Evolutionary conservation across 2,113 vertebrate genomes (phyloP), one percentile per base, ranked within the genome.

Genomic region (Aldabrachelys gigantea): DNA sequence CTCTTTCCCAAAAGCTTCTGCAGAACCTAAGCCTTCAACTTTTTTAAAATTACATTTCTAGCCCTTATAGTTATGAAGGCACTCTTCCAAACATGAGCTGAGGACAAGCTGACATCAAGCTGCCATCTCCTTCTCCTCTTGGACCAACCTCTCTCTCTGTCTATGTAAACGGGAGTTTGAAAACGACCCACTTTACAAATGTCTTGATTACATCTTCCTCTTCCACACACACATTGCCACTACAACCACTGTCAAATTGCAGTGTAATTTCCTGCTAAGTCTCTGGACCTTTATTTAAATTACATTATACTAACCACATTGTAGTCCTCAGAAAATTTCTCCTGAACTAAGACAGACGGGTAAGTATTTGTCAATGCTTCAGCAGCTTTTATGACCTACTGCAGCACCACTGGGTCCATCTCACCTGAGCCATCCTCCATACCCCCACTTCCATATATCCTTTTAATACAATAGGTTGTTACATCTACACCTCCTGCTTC

Each of bases 261-360:
- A 92, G 89, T 79, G 91, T 13, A 35, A 87, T 97, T 97, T 97
- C 96, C 96, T 96, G 89, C 93, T 95, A 56, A 91, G 75, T 84
- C 84, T 90, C 95, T 90, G 38, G 89, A 95, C 86, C 95, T 95
- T 97, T 96, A 93, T 93, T 97, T 97, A 96, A 93, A 97, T 80
- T 93, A 90, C 80, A 95, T 96, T 88, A 89, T 92, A 96, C 90
- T 96, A 95, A 97, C 96, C 96, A 97, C 96, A 97, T 87, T 96
- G 84, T 87, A 88, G 84, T 96, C 94, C 88, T 87, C 72, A 31
- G 91, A 91, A 91, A 78, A 97, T 90, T 92, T 89, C 87, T 95
- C 84, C 88, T 91, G 95, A 59, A 92, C 89, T 91, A 97, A 95
- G 49, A 92, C 94, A 96, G 96, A 97, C 93, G 96, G 94, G 94